phyloP scores from a whole-genome alignment of 1,140 invertebrate species.

The Formica selysi region DNA sequence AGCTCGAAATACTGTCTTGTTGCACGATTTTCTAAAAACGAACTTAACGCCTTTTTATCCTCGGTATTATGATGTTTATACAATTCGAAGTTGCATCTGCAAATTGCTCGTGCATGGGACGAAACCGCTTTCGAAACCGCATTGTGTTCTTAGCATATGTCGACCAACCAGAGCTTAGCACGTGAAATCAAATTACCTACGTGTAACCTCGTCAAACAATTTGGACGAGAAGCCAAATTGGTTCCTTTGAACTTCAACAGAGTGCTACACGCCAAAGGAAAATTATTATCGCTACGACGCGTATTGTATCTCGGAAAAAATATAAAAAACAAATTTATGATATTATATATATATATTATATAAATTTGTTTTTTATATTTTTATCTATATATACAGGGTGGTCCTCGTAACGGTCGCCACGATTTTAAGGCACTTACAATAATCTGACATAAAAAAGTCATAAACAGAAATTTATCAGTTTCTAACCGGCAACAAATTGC shows the following conservation, averaged over 20 bases:
- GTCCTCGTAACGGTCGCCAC: too few species aligned
- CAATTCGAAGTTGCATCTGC: background rate
- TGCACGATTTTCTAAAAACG: background rate
- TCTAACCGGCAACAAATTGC: too few species aligned
- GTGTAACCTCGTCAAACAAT: conserved; percentile 35
- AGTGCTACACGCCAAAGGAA: background rate
- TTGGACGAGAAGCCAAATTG: conserved; percentile 38
- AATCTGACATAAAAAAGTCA: too few species aligned
- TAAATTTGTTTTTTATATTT: too few species aligned
- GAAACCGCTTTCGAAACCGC: conserved; percentile 24
- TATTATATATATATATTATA: background rate
- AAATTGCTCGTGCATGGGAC: background rate
- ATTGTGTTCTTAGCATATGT: conserved; percentile 41
- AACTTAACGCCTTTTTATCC: background rate
- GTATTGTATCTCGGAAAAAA: background rate
- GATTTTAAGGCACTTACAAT: too few species aligned
- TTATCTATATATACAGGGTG: too few species aligned
- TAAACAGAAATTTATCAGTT: too few species aligned
- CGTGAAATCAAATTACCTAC: conserved; percentile 40
- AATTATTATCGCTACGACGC: conserved; percentile 26
- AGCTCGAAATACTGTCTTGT: background rate
- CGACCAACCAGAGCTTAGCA: conserved; percentile 11
- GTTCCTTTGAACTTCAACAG: conserved; percentile 29
- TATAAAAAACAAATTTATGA: background rate
- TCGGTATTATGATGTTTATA: conserved; percentile 1